Base-by-base conservation (phyloP, 2,113 vertebrate species). In the Murina feae region DNA sequence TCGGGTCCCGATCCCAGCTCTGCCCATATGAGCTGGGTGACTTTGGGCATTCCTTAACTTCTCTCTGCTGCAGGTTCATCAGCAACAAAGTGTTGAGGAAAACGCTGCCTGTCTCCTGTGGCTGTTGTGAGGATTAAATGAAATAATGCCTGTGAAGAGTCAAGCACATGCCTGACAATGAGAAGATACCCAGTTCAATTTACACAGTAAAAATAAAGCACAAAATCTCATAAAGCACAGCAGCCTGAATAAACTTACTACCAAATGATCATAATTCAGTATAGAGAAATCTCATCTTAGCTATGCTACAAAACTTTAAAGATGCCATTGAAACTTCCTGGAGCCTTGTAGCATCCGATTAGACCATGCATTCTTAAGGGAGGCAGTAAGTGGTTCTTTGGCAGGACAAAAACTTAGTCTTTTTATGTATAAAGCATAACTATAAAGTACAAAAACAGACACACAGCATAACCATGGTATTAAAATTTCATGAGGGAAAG, bases 51-150 rank as follows among this genome's bases (percentile, higher is more conserved):
- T 53, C 28, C 69, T 53, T 60, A 42, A 44, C 30, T 28, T 81
- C 68, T 32, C 86, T 78, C 25, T 44, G 49, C 68, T 78, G 39
- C 39, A 21, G 6, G 78, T 32, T n/a, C 53, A 35, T 53, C 65
- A 13, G 4, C 5, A 5, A 63, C 8, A 14, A 1, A 5, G 28
- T 0, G 0, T 6, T 39, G 39, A 86, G 39, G 25, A 28, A 82
- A 60, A 60, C 0, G 2, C 23, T 5, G 9, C 58, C 30, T 7
- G 51, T 51, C 81, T 37, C 42, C 49, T 35, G 6, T 0, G 13
- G 6, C 1, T n/a, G 13, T 2, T 44, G 9, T 16, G 72, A 71
- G 44, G 30, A 55, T 21, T 65, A 47, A 58, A 49, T 9, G 16
- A 75, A 47, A 75, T 32, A 44, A 85, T 3, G 18, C 1, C 16